Evolutionary conservation across 2,113 vertebrate species (phyloP).

Genomic region (Nestor notabilis): DNA sequence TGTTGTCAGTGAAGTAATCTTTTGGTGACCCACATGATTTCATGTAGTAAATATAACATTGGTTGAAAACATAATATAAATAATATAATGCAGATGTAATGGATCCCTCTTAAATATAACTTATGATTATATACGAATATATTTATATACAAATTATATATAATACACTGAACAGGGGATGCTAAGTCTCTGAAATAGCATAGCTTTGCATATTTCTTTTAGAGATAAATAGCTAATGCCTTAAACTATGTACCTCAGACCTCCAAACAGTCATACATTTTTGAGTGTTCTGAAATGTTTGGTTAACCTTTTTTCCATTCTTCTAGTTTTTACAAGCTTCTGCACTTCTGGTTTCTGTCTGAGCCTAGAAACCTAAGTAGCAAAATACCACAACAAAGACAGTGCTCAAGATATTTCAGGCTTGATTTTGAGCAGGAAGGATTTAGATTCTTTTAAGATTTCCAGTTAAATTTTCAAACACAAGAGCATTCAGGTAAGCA

Average conservation of each 20-base stretch:
- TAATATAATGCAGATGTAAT: background rate
- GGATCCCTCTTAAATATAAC: background rate
- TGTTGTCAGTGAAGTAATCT: background rate
- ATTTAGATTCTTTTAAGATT: background rate
- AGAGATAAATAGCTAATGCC: background rate
- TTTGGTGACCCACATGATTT: background rate
- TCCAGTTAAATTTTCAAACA: background rate
- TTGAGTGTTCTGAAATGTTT: conserved; percentile 1
- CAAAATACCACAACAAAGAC: conserved; percentile 23
- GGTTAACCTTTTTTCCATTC: conserved; percentile 23
- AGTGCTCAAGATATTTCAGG: background rate
- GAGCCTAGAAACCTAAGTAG: conserved; percentile 10
- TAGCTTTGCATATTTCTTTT: background rate
- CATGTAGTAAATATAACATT: background rate
- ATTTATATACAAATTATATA: background rate
- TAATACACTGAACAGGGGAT: background rate
- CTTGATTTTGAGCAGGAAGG: conserved; percentile 11
- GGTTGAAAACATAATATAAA: background rate
- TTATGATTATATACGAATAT: background rate
- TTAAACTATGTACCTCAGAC: background rate
- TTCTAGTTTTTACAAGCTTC: conserved; percentile 14
- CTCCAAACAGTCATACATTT: background rate
- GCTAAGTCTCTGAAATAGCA: background rate
- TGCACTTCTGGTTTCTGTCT: conserved; percentile 22
- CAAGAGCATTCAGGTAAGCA: background rate